Percentiles rank a stretch among this genome's conserved stretches.
phyloP scores from a whole-genome alignment of 2,797 vertebrate species.

The Acipenser transmontanus region DNA sequence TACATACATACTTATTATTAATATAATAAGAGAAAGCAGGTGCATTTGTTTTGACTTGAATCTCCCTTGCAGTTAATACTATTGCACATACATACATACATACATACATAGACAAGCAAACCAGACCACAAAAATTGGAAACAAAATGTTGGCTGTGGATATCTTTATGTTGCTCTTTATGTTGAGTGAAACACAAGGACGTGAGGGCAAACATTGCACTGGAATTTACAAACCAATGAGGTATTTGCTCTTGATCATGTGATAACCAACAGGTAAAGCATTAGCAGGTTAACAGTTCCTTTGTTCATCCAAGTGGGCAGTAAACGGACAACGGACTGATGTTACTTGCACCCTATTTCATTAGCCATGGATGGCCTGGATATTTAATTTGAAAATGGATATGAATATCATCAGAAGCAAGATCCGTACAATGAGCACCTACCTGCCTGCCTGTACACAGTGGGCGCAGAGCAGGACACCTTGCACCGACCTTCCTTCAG shows the following conservation, averaged over 20 bases:
- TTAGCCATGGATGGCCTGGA: conserved; percentile 34
- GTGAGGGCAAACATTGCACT: conserved; percentile 11
- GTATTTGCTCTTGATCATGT: conserved; percentile 21
- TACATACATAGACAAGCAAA: too few relatives aligned
- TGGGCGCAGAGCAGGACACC: conserved; percentile 15
- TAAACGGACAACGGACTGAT: conserved; percentile 8
- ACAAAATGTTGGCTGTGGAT: too few relatives aligned
- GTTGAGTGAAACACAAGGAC: too few relatives aligned
- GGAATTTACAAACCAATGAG: conserved; percentile 32
- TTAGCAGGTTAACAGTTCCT: conserved; percentile 17
- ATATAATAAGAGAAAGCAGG: too few relatives aligned
- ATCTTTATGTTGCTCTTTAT: too few relatives aligned
- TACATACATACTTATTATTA: too few relatives aligned
- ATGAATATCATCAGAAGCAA: conserved; percentile 18
- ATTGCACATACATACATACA: too few relatives aligned
- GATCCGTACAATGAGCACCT: conserved; percentile 20
- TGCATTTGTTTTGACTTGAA: too few relatives aligned
- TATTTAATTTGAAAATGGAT: conserved; percentile 23
- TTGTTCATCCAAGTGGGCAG: conserved; percentile 8
- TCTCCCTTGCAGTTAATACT: too few relatives aligned
- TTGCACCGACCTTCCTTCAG: conserved; percentile 18
- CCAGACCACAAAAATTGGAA: too few relatives aligned
- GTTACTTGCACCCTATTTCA: not conserved
- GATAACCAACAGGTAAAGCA: conserved; percentile 26
- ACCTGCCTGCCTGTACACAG: conserved; percentile 30